These are phyloP conservation scores for Lithophane semibrunnea DNA, from an alignment of 2,888 invertebrate species.

Conservation along the genomic window DNA sequence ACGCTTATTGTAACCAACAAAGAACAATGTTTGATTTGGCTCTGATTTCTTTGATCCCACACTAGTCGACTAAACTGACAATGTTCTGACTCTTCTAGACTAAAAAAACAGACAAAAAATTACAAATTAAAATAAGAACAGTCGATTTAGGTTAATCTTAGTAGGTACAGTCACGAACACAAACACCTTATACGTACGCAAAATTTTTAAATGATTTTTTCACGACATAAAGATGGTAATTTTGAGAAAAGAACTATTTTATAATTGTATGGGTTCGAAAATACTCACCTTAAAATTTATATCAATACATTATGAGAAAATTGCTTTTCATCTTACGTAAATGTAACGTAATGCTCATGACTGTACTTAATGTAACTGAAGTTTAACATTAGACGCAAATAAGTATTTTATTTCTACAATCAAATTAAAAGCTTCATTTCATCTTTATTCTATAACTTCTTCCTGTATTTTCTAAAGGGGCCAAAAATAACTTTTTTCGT, in stretches of 20 bases:
- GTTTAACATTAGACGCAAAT: neutral
- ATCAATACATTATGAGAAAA: neutral
- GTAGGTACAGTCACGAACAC: neutral
- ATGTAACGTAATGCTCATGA: neutral
- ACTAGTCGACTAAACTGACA: neutral
- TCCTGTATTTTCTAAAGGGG: neutral
- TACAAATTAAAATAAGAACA: neutral
- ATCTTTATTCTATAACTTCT: too few relatives aligned
- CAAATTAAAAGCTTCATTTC: neutral
- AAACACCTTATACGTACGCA: neutral
- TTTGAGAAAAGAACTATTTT: neutral
- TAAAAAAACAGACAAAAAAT: neutral
- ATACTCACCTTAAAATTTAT: too few relatives aligned
- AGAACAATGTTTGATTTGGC: conserved; percentile 7
- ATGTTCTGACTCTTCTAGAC: neutral
- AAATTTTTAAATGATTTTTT: too few relatives aligned
- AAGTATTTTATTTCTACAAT: neutral
- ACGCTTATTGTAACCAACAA: neutral
- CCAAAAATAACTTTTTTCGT: neutral
- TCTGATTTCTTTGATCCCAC: conserved; percentile 33
- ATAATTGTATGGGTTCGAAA: too few relatives aligned
- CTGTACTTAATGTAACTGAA: neutral
- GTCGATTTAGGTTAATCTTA: neutral
- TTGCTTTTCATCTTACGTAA: neutral
- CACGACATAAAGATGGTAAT: neutral